phyloP scores from a whole-genome alignment of 2,797 vertebrate genomes.

The Fundulus diaphanus region DNA sequence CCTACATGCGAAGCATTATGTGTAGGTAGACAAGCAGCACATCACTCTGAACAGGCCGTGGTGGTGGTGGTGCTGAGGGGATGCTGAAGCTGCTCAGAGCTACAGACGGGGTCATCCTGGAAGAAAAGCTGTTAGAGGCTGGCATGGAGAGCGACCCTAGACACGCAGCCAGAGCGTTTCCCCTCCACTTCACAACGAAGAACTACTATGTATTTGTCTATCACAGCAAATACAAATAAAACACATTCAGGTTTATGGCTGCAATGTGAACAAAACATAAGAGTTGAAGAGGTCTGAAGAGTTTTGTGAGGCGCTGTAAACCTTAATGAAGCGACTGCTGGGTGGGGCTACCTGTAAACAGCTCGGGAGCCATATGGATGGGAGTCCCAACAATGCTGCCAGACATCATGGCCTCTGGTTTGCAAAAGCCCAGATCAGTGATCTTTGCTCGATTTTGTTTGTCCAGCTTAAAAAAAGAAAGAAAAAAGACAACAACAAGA shows the following conservation, averaged over 20 bases:
- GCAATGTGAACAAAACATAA: not conserved
- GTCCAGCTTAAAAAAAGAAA: constrained; percentile 84
- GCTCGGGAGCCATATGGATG: constrained; percentile 98
- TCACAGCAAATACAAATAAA: not conserved
- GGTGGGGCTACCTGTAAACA: constrained; percentile 90
- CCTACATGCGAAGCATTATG: too few relatives aligned
- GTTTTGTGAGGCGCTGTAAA: not conserved
- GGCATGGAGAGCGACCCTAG: not conserved
- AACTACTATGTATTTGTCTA: not conserved
- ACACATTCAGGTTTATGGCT: not conserved
- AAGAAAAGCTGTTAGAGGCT: too few relatives aligned
- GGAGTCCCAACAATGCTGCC: constrained; percentile 98
- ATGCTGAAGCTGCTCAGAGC: not conserved
- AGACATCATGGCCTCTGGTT: constrained; percentile 99
- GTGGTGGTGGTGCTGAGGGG: too few relatives aligned
- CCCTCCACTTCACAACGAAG: not conserved
- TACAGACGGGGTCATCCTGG: too few relatives aligned
- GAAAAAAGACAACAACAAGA: not conserved
- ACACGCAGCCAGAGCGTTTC: not conserved
- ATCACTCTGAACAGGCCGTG: too few relatives aligned
- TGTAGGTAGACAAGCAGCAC: too few relatives aligned
- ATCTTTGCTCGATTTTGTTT: constrained; percentile 97
- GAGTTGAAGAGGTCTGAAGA: not conserved
- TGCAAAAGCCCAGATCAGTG: constrained; percentile 98
- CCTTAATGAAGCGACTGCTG: not conserved